Conservation (phyloP, 2,113 vertebrate species). For the Cochlearius cochlearius region DNA sequence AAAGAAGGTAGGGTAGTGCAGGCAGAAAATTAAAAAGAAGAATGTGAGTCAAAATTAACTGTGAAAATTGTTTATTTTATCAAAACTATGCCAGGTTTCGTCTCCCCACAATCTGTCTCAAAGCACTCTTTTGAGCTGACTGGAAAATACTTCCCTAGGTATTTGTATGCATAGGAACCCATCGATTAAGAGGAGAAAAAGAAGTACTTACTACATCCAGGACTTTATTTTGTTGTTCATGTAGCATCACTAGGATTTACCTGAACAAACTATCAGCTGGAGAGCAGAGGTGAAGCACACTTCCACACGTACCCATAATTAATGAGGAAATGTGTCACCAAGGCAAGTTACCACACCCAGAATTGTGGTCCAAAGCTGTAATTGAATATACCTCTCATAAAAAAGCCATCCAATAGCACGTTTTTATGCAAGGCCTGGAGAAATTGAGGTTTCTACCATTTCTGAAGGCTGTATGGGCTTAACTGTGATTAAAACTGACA, state of each 20-base stretch:
- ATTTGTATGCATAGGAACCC: neutral
- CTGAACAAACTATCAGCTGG: neutral
- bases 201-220: neutral
- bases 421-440: neutral
- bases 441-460: neutral
- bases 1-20: neutral
- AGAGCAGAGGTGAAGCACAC: neutral
- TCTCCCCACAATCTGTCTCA: neutral
- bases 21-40: neutral
- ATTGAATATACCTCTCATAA: neutral
- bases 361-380: neutral
- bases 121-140: neutral
- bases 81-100: neutral
- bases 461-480: neutral
- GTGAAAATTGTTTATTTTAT: neutral
- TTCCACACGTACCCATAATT: neutral
- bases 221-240: neutral
- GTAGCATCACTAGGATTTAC: neutral
- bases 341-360: neutral
- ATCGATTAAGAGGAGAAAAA: neutral
- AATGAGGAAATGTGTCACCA: neutral
- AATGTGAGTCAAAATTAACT: neutral
- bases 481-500: constrained; percentile 17
- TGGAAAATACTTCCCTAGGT: neutral
- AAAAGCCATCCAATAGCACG: neutral